phyloP scores from a whole-genome alignment of 2,113 vertebrate genomes.

The Bubo bubo region DNA sequence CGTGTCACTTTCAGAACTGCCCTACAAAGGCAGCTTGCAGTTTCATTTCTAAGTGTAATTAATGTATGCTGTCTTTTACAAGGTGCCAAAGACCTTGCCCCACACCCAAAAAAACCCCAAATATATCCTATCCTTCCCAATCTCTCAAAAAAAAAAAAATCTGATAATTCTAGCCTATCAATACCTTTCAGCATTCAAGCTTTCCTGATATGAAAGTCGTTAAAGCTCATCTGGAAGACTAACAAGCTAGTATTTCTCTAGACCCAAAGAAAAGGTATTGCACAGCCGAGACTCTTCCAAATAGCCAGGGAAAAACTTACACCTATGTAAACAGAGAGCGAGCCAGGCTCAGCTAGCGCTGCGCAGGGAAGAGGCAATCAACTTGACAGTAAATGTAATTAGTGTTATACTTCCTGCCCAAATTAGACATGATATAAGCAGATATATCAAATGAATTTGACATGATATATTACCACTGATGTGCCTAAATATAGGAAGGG shows the following conservation, averaged over 20 bases:
- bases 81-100: background rate
- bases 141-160: background rate
- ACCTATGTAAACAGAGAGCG: background rate
- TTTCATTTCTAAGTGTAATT: background rate
- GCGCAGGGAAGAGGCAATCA: background rate
- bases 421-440: slow-evolving; percentile 20
- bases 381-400: slow-evolving; percentile 48
- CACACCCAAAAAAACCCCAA: background rate
- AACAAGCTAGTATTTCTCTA: background rate
- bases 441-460: background rate
- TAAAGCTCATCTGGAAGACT: background rate
- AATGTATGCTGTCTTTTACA: background rate
- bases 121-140: background rate
- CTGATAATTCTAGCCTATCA: background rate
- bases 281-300: background rate
- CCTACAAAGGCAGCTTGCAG: background rate
- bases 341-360: background rate
- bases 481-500: background rate
- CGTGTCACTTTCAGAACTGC: background rate
- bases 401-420: slow-evolving; percentile 39
- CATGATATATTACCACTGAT: background rate
- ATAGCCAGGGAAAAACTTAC: background rate
- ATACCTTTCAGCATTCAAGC: background rate
- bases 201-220: background rate
- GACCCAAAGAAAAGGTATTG: background rate